Evolutionary conservation across 2,888 invertebrate genomes (phyloP).

Genomic region (Cephus nigrinus): DNA sequence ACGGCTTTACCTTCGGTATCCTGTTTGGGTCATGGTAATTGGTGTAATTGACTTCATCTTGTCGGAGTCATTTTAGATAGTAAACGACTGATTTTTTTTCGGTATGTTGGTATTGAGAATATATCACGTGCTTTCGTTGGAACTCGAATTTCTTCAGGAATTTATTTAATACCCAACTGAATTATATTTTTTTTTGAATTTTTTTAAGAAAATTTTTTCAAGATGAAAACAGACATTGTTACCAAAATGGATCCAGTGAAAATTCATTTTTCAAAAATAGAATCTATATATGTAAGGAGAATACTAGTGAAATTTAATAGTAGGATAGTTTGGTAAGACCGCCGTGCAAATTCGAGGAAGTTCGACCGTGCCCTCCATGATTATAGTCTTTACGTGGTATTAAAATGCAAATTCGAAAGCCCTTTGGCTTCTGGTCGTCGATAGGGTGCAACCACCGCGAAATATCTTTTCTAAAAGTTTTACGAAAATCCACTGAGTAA

Average conservation of each 20-base stretch:
- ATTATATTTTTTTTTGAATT: neutral
- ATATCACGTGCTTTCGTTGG: neutral
- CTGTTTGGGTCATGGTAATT: constrained; percentile 44
- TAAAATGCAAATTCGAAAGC: constrained; percentile 15
- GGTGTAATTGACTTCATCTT: constrained; percentile 32
- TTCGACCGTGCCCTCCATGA: neutral
- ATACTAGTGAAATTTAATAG: neutral
- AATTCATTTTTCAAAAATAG: neutral
- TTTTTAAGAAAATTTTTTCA: neutral
- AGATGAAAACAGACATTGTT: neutral
- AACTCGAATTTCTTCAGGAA: neutral
- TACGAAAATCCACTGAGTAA: neutral
- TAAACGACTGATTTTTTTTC: neutral
- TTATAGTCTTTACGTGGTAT: constrained; percentile 13
- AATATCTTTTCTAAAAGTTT: neutral
- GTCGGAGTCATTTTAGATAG: neutral
- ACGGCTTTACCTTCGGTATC: constrained; percentile 40
- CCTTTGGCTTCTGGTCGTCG: constrained; percentile 4
- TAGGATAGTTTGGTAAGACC: neutral
- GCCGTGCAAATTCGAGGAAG: neutral
- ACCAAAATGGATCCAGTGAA: neutral
- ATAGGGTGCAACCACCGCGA: neutral
- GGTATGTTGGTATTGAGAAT: neutral
- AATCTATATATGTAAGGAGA: neutral
- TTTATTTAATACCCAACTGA: neutral